Base-by-base conservation (phyloP, 2,888 invertebrate species). In the Aphodius granarius region DNA sequence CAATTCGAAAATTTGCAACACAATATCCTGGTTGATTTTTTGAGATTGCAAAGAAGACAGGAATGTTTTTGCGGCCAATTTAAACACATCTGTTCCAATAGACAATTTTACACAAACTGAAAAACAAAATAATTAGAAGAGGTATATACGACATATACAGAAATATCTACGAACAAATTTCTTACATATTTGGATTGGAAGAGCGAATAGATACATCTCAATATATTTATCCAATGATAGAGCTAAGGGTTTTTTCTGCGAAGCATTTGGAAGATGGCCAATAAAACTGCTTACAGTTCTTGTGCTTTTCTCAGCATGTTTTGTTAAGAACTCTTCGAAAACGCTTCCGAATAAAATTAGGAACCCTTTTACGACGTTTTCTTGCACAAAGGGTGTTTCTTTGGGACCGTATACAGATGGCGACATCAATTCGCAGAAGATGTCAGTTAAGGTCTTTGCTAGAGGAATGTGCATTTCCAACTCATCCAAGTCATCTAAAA, bases 401-500 rank as follows among this genome's bases (percentile, higher is more conserved):
- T n/a, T n/a, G 21, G 68, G 4, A 9, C n/a, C n/a, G 9, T 19
- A 19, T 9, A 13, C 13, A 66, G 87, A 85, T 62, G 89, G 89
- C 9, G 86, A 84, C 23, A 89, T 81, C 74, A 89, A 79, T 81
- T 89, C 89, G 75, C 89, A 89, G 62, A 88, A 79, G 63, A 89
- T 84, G 80, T 89, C 89, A 62, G 88, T 78, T 15, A 86, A 78
- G 1, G 85, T 85, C 80, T 88, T 88, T 2, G 89, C 88, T 78
- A 89, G 83, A 13, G 87, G 88, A 77, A 89, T 82, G 80, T 87
- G 87, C 0, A 86, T 84, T 77, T 89, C 89, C 73, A 89, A 85
- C 73, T 89, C 89, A 21, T 89, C 89, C 19, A 88, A 80, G 82
- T 89, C 89, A 81, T 89, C 89, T 89, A 17, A 5, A 72, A 74